Evolutionary conservation across 2,113 vertebrate genomes (phyloP).

Genomic region (Sorex araneus): DNA sequence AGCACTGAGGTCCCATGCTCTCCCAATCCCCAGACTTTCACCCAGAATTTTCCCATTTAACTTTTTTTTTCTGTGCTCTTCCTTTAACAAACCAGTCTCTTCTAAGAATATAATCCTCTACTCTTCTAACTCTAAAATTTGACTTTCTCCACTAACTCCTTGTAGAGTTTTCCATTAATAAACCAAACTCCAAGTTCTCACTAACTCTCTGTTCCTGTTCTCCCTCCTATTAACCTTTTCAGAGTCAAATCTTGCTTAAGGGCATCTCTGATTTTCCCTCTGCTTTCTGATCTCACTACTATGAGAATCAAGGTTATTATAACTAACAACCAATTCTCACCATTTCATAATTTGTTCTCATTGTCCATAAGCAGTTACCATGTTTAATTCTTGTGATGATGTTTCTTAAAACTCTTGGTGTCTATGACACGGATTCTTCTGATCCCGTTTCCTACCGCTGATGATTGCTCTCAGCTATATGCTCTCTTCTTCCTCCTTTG

Average conservation of each 20-base stretch:
- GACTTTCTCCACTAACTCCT: not conserved
- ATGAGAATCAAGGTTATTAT: not conserved
- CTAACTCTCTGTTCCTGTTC: not conserved
- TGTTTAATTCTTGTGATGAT: not conserved
- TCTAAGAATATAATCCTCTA: not conserved
- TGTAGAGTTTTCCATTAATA: not conserved
- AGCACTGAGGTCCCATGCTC: not conserved
- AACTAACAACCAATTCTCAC: not conserved
- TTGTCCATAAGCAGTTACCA: not conserved
- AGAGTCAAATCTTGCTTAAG: not conserved
- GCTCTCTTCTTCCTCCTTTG: not conserved
- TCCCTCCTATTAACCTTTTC: not conserved
- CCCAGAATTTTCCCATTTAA: not conserved
- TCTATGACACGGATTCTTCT: not conserved
- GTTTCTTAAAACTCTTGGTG: slow-evolving; percentile 44
- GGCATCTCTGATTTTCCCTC: not conserved
- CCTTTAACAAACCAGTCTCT: not conserved
- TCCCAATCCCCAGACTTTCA: not conserved
- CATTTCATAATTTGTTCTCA: not conserved
- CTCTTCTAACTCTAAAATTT: not conserved
- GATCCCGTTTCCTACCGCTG: not conserved
- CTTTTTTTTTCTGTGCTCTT: not conserved
- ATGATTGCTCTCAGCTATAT: not conserved
- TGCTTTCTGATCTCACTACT: not conserved
- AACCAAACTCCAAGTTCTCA: not conserved